phyloP scores from a whole-genome alignment of 2,113 vertebrate genomes.

The Callochromis pleurospilus region DNA sequence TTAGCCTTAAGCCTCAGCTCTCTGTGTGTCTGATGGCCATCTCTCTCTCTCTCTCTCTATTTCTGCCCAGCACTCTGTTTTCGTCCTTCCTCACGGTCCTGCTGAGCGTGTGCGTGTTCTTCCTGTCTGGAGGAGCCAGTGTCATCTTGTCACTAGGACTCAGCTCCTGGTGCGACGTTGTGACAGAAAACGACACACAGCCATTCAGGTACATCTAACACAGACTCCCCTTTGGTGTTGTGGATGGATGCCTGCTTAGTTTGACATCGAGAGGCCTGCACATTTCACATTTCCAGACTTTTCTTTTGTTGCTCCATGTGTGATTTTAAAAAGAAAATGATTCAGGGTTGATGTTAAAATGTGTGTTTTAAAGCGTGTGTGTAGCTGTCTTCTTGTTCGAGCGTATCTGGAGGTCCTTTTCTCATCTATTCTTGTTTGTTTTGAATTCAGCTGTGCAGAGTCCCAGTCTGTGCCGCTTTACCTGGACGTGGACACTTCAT shows the following conservation, averaged over 20 bases:
- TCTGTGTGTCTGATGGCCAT: neutral
- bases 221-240: neutral
- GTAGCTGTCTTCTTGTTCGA: neutral
- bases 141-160: slow-evolving; percentile 70
- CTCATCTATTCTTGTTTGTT: neutral
- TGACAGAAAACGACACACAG: slow-evolving; percentile 62
- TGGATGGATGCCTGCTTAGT: neutral
- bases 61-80: slow-evolving; percentile 69
- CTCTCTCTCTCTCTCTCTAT: neutral
- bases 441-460: slow-evolving; percentile 67
- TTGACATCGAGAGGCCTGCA: neutral
- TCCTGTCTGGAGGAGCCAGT: slow-evolving; percentile 72
- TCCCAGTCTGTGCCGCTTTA: slow-evolving; percentile 68
- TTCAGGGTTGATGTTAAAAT: neutral
- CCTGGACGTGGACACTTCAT: slow-evolving; percentile 73
- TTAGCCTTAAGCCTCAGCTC: neutral
- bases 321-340: neutral
- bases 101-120: slow-evolving; percentile 71
- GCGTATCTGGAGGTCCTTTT: neutral
- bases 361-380: neutral
- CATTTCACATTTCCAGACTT: rapidly evolving
- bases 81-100: slow-evolving; percentile 74
- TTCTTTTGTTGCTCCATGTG: neutral
- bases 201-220: slow-evolving; percentile 54
- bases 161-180: slow-evolving; percentile 72